Percentiles rank a stretch among this genome's conserved stretches.
Evolutionary conservation across 2,888 invertebrate genomes (phyloP).

Genomic region (Leptogaster cylindrica): DNA sequence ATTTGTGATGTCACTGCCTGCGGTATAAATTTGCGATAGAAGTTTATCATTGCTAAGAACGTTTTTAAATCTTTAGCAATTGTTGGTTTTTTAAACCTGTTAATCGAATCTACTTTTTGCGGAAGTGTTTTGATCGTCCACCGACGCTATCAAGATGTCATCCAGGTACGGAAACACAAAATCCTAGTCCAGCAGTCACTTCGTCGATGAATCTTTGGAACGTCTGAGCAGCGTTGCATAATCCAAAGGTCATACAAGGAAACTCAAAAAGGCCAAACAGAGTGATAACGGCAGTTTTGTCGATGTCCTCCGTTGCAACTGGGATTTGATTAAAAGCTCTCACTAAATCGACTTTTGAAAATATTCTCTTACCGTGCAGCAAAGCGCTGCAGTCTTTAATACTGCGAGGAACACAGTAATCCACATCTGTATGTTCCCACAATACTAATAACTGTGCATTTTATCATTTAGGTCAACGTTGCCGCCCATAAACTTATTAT

Average conservation of each 20-base stretch:
- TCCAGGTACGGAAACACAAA: not conserved
- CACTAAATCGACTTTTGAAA: slow-evolving; percentile 50
- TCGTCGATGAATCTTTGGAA: slow-evolving; percentile 5
- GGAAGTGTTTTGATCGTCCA: not conserved
- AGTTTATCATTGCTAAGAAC: slow-evolving; percentile 12
- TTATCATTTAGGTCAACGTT: no score
- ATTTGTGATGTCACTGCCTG: not conserved
- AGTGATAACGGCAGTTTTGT: slow-evolving; percentile 31
- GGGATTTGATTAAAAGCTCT: slow-evolving; percentile 51
- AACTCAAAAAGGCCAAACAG: slow-evolving; percentile 10
- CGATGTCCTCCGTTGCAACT: slow-evolving; percentile 19
- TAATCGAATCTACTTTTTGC: not conserved
- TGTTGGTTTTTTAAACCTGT: not conserved
- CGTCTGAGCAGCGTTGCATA: slow-evolving; percentile 22
- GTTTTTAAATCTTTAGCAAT: not conserved
- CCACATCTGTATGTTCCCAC: no score
- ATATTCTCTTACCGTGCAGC: slow-evolving; percentile 44
- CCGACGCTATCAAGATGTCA: not conserved
- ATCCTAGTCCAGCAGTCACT: not conserved
- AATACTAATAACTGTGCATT: no score
- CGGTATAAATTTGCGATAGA: not conserved
- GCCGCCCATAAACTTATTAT: no score
- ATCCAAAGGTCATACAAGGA: not conserved
- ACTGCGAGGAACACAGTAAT: not conserved
- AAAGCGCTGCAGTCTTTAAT: not conserved